Conservation (phyloP, 2,797 vertebrate genomes). For the Sardinella longiceps region DNA sequence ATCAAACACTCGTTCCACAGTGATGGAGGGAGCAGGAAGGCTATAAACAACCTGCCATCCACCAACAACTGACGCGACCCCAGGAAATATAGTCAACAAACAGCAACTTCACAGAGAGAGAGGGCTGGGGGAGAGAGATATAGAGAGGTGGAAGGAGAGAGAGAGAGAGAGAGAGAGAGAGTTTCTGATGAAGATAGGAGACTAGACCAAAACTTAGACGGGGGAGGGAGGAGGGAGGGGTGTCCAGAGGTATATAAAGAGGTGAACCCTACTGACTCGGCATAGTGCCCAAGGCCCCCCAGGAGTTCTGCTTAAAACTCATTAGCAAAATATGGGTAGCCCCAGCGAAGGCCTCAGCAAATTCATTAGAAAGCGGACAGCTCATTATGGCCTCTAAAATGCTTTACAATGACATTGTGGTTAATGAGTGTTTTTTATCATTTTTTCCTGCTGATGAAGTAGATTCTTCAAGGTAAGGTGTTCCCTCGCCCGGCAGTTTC, state of each 20-base stretch:
- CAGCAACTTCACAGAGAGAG: too few relatives aligned
- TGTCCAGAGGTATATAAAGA: conserved; percentile 6
- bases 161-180: not conserved
- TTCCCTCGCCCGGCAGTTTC: conserved; percentile 51
- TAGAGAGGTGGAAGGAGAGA: not conserved
- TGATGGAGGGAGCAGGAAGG: not conserved
- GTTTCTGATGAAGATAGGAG: not conserved
- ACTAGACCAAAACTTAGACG: not conserved
- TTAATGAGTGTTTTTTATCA: conserved; percentile 48
- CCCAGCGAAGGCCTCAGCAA: conserved; percentile 51
- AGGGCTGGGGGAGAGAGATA: not conserved
- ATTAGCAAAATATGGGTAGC: conserved; percentile 56
- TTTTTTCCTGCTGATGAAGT: conserved; percentile 42
- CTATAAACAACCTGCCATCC: conserved; percentile 16
- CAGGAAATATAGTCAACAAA: conserved; percentile 17
- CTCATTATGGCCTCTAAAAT: conserved; percentile 51
- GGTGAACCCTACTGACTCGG: conserved; percentile 38
- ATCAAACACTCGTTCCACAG: not conserved
- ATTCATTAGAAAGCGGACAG: conserved; percentile 51
- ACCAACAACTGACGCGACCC: conserved; percentile 26
- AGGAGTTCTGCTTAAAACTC: conserved; percentile 54
- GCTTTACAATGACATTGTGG: conserved; percentile 45
- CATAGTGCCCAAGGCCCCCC: conserved; percentile 39
- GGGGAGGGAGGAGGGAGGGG: not conserved
- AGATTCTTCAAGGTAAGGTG: conserved; percentile 34